Conservation (phyloP, 1,140 invertebrate species). For the Cyclargus thomasi region DNA sequence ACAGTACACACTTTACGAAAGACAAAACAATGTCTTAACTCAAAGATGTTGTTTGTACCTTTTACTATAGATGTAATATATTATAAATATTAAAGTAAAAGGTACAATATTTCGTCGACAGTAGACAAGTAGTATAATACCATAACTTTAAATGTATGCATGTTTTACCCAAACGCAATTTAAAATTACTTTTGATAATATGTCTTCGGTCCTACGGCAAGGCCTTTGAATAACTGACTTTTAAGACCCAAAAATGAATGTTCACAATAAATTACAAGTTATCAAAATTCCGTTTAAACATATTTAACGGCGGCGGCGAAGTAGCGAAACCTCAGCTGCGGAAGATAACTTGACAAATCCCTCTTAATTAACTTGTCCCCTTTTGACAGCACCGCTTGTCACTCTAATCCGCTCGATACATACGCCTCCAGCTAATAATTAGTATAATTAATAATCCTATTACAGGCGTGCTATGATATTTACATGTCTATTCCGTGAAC, state of each 20-base stretch:
- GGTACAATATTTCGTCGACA: no score
- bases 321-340: conserved; percentile 1
- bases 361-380: conserved; percentile 52
- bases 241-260: neutral
- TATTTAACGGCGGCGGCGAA: neutral
- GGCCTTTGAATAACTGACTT: neutral
- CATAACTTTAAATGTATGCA: no score
- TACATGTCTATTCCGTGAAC: conserved; percentile 8
- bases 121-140: no score
- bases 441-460: conserved; percentile 19
- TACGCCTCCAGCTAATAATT: conserved; percentile 20
- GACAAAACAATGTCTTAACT: no score
- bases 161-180: no score
- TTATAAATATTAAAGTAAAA: no score
- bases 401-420: conserved; percentile 28
- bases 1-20: no score
- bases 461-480: neutral
- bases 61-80: no score
- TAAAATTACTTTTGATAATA: no score
- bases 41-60: no score
- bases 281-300: conserved; percentile 6
- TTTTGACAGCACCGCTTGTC: conserved; percentile 26
- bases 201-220: neutral
- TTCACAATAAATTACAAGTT: conserved; percentile 9
- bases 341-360: conserved; percentile 42